A percentile compares a stretch with the other conserved stretches of the same genome.
Evolutionary conservation across 2,888 invertebrate genomes (phyloP).

Genomic region (Priocnemis perturbator): DNA sequence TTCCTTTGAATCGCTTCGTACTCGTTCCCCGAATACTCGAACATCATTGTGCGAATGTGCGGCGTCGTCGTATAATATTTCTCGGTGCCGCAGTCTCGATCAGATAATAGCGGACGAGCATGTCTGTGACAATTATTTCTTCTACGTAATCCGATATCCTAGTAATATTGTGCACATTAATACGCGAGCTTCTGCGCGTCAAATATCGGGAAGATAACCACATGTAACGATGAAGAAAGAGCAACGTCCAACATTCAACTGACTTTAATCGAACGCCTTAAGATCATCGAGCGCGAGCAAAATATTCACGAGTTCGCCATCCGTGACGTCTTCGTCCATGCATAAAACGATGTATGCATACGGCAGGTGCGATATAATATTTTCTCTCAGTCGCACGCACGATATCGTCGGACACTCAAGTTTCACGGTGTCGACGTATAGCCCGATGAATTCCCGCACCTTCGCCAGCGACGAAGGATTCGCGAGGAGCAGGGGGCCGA

Average conservation of each 20-base stretch:
- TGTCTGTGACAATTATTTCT: too few species aligned
- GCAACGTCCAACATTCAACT: too few species aligned
- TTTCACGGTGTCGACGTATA: conserved; percentile 44
- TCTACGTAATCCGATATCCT: too few species aligned
- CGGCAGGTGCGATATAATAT: conserved; percentile 39
- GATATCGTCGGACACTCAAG: conserved; percentile 33
- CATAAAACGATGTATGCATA: conserved; percentile 40
- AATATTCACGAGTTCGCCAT: conserved; percentile 27
- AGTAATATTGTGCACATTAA: too few species aligned
- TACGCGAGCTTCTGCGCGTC: too few species aligned
- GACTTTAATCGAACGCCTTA: conserved; percentile 4
- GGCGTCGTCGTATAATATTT: neutral
- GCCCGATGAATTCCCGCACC: conserved; percentile 34
- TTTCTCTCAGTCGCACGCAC: conserved; percentile 28
- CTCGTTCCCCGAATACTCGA: too few species aligned
- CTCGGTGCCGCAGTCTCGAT: conserved; percentile 1
- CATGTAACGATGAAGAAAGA: too few species aligned
- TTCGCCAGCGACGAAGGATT: conserved; percentile 25
- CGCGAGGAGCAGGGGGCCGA: conserved; percentile 54
- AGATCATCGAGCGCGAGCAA: conserved; percentile 32
- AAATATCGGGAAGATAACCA: too few species aligned
- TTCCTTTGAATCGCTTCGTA: too few species aligned
- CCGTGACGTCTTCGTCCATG: conserved; percentile 27
- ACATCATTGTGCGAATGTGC: too few species aligned
- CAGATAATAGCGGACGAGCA: too few species aligned